A percentile compares a stretch with the other conserved stretches of the same genome.
Evolutionary conservation across 2,888 invertebrate species (phyloP).

Genomic region (Tillus elongatus): DNA sequence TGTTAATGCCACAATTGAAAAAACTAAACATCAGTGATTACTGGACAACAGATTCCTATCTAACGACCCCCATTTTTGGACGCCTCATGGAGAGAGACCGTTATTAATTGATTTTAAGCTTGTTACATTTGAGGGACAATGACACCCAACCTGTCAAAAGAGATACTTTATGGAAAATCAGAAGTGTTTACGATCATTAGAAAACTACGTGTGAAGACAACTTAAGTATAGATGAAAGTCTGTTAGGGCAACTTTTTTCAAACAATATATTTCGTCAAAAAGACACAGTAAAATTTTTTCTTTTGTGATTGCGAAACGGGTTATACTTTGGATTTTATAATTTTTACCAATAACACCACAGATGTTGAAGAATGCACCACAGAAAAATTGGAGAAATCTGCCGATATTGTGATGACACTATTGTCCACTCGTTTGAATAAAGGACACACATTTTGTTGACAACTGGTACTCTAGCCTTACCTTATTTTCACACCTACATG

Average conservation of each 20-base stretch:
- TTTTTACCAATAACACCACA: conserved; percentile 22
- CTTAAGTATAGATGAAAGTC: conserved; percentile 17
- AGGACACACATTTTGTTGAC: conserved; percentile 21
- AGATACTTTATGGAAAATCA: not conserved
- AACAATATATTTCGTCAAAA: conserved; percentile 17
- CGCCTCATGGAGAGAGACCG: not conserved
- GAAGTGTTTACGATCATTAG: not conserved
- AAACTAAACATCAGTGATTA: not conserved
- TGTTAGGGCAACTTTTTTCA: conserved; percentile 16
- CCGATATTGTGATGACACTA: conserved; percentile 16
- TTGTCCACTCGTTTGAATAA: conserved; percentile 15
- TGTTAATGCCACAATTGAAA: conserved; percentile 2
- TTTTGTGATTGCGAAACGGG: conserved; percentile 19
- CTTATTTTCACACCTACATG: conserved; percentile 9
- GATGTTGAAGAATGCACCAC: conserved; percentile 11
- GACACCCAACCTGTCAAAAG: not conserved
- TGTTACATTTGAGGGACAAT: not conserved
- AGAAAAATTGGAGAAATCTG: conserved; percentile 15
- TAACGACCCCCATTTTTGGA: not conserved
- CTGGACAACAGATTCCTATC: not conserved
- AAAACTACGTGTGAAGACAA: conserved; percentile 7
- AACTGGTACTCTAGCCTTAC: conserved; percentile 24
- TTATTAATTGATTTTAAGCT: not conserved
- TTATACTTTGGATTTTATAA: conserved; percentile 22
- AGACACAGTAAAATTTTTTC: too few species aligned